Evolutionary conservation across 2,113 vertebrate genomes (phyloP).

Genomic region (Cairina moschata): DNA sequence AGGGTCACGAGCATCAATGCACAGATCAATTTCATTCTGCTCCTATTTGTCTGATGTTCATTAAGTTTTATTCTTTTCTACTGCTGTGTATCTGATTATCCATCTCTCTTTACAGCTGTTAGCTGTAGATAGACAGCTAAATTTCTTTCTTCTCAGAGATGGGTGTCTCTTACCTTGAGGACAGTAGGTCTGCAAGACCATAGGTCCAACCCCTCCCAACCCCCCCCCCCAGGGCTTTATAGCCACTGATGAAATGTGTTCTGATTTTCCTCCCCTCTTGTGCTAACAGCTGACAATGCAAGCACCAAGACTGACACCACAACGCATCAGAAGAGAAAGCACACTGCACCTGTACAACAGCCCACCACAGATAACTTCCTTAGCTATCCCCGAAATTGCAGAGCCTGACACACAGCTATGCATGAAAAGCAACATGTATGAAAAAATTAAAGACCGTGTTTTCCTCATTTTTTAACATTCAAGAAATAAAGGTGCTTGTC

Average conservation of each 20-base stretch:
- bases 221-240: background rate
- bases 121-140: background rate
- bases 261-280: accelerated
- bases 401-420: background rate
- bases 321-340: background rate
- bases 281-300: background rate
- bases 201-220: background rate
- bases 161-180: background rate
- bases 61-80: background rate
- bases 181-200: background rate
- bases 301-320: background rate
- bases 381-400: background rate
- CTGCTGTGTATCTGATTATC: background rate
- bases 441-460: background rate
- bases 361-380: background rate
- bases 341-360: background rate
- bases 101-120: background rate
- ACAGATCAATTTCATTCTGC: background rate
- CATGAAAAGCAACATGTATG: background rate
- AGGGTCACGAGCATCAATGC: background rate
- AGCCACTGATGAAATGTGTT: background rate
- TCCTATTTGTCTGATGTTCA: background rate
- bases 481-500: background rate
- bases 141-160: background rate
- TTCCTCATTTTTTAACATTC: accelerated